These are phyloP conservation scores for Cryptocephalus moraei DNA, from an alignment of 2,888 invertebrate species.

Conservation along the genomic window DNA sequence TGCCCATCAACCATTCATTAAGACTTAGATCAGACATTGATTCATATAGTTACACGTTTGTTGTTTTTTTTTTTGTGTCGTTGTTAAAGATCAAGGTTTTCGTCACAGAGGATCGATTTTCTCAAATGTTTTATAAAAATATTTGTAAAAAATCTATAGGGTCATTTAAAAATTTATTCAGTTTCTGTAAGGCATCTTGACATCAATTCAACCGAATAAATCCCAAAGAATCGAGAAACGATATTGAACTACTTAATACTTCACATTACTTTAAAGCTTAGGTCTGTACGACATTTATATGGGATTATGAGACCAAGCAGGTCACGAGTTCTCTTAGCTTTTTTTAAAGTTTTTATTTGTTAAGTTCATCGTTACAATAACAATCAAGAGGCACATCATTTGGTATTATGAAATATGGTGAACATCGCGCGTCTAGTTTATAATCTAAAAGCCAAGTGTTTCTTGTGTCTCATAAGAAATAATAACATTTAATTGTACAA, in stretches of 20 bases:
- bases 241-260: slow-evolving; percentile 11
- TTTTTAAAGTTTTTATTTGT: slow-evolving; percentile 16
- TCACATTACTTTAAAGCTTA: slow-evolving; percentile 21
- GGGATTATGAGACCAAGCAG: slow-evolving; percentile 30
- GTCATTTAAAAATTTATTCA: slow-evolving; percentile 16
- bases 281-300: slow-evolving; percentile 23
- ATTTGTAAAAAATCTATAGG: slow-evolving; percentile 14
- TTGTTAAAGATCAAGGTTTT: slow-evolving; percentile 11
- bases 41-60: too few species aligned
- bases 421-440: too few species aligned
- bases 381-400: slow-evolving; percentile 33
- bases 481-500: too few species aligned
- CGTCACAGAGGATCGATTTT: slow-evolving; percentile 8
- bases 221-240: slow-evolving; percentile 2
- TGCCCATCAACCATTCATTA: slow-evolving; percentile 30
- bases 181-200: slow-evolving; percentile 17
- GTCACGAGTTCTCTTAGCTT: slow-evolving; percentile 23
- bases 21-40: slow-evolving; percentile 33
- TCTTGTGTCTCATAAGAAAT: too few species aligned
- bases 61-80: slow-evolving; percentile 14
- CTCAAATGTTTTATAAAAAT: slow-evolving; percentile 16
- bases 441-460: too few species aligned
- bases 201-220: slow-evolving; percentile 7
- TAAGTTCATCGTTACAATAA: slow-evolving; percentile 19
- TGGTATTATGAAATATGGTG: slow-evolving; percentile 32